Evolutionary conservation across 2,888 invertebrate genomes (phyloP), one percentile per base, ranked within the genome.

Genomic region (Chironomus tentans): DNA sequence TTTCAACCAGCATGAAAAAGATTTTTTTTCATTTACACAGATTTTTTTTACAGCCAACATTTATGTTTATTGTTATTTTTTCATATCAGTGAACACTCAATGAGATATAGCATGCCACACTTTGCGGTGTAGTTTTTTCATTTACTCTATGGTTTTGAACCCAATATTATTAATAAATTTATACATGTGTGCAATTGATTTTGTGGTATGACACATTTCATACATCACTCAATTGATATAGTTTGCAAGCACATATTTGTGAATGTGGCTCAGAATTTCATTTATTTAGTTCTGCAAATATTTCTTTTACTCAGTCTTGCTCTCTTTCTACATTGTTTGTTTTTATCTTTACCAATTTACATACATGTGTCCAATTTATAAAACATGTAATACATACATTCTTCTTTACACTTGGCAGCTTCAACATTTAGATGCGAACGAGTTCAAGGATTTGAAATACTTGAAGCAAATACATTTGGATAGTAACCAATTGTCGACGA

Each of bases 401-500:
- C 38, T 38, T 38, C 38, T 38, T 38, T 38, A 38, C 38, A 38
- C 38, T 38, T 65, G 65, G 13, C 78, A 84, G 84, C 90, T 93
- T 82, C 91, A 91, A 83, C 92, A 90, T 82, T 84, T 92, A 74
- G 88, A 89, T 78, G 86, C 88, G 69, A 91, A 91, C 80, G 91
- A 92, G 81, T 92, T 91, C 81, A 86, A 87, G 79, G 90, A 90
- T 81, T 85, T 92, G 70, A 89, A 87, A 80, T 87, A 88, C 77
- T 83, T 92, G 48, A 88, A 86, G 80, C 87, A 84, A 79, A 84
- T 92, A 68, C 86, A 87, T 79, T 84, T 93, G 78, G 92, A 93
- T 80, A 92, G 92, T 21, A 93, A 93, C 84, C 89, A 90, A 81
- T 82, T 93, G 79, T 90, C 92, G 1, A 91, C 92, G 15, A 87